Evolutionary conservation across 2,888 invertebrate species (phyloP).

Genomic region (Apocheima hispidaria): DNA sequence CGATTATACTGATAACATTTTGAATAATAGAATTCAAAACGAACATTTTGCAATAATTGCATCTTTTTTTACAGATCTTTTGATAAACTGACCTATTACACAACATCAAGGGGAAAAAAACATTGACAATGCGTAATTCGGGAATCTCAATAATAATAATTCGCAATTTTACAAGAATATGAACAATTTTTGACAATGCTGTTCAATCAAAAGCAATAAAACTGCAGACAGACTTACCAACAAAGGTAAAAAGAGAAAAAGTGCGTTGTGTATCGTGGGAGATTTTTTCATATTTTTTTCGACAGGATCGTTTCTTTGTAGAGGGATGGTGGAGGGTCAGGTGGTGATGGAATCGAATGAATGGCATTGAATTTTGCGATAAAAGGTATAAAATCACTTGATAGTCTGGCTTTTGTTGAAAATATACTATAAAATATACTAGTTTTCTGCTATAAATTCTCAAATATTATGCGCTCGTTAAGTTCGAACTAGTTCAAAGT

Average conservation of each 20-base stretch:
- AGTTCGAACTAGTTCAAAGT: too few relatives aligned
- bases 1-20: not conserved
- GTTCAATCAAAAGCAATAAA: slow-evolving; percentile 66
- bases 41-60: not conserved
- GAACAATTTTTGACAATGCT: slow-evolving; percentile 52
- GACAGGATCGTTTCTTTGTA: slow-evolving; percentile 67
- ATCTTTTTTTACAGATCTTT: slow-evolving; percentile 24
- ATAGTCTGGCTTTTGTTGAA: slow-evolving; percentile 8
- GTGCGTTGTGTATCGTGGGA: slow-evolving; percentile 72
- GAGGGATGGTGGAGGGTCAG: slow-evolving; percentile 70
- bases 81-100: slow-evolving; percentile 38
- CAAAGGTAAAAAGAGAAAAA: slow-evolving; percentile 52
- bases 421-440: not conserved
- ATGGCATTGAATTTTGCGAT: slow-evolving; percentile 50
- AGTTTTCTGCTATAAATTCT: not conserved
- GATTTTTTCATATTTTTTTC: slow-evolving; percentile 63
- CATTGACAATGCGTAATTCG: slow-evolving; percentile 20
- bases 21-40: not conserved
- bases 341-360: slow-evolving; percentile 58
- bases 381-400: slow-evolving; percentile 40
- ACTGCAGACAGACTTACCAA: slow-evolving; percentile 52
- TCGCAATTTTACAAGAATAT: slow-evolving; percentile 43
- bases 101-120: slow-evolving; percentile 11
- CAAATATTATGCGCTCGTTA: too few relatives aligned
- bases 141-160: slow-evolving; percentile 35